These are phyloP conservation scores for Allygus modestus DNA, from an alignment of 2,888 invertebrate species.

Conservation along the genomic window DNA sequence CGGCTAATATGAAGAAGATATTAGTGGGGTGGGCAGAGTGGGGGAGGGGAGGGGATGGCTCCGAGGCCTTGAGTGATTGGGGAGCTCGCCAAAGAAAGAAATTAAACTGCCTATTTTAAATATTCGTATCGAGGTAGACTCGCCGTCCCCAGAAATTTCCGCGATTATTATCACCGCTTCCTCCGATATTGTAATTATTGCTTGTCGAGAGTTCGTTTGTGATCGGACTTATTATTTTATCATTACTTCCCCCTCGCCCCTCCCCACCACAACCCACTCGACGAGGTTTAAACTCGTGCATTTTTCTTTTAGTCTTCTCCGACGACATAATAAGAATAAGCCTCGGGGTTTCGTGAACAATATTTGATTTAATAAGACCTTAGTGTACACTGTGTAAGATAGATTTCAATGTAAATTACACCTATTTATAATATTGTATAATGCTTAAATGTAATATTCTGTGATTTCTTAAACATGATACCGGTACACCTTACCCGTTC, in stretches of 20 bases:
- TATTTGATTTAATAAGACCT: no score
- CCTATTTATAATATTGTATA: no score
- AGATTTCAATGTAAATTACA: no score
- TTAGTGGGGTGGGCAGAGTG: conserved; percentile 59
- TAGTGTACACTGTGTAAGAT: no score
- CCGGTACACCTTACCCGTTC: no score
- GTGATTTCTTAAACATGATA: no score
- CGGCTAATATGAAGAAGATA: conserved; percentile 66
- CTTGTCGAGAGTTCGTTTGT: conserved; percentile 13
- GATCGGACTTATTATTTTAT: conserved; percentile 40
- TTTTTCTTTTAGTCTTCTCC: not conserved
- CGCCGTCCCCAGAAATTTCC: not conserved
- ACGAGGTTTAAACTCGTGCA: not conserved
- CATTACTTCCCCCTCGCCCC: not conserved
- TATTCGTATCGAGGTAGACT: conserved; percentile 51
- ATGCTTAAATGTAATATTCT: no score
- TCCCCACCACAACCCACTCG: not conserved
- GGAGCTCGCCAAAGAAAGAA: conserved; percentile 52
- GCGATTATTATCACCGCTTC: conserved; percentile 17
- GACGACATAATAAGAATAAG: no score
- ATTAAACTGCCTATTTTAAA: conserved; percentile 60
- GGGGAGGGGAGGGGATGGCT: conserved; percentile 29
- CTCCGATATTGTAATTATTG: conserved; percentile 42
- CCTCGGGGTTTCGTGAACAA: no score
- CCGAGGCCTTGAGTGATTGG: conserved; percentile 59